Evolutionary conservation across 2,888 invertebrate genomes (phyloP), one percentile per base, ranked within the genome.

Genomic region (Phymatocera aterrima): DNA sequence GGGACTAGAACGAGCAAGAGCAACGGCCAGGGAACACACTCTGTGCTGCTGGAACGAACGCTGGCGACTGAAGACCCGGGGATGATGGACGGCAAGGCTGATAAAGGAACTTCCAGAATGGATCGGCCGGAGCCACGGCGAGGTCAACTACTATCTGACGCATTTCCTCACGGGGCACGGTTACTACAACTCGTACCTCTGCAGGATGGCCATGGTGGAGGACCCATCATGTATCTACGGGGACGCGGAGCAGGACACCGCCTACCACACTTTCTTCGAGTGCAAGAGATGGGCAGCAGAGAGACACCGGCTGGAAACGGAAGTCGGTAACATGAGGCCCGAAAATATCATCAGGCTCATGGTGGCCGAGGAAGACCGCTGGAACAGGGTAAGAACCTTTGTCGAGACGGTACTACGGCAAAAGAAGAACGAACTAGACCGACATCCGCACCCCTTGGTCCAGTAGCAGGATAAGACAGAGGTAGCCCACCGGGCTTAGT

Each of bases 151-250:
- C 40, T 78, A 79, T 54, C 31, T 80, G 1, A 80, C 79, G 3
- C 80, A 80, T 48, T 61, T 79, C 2, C 78, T 79, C 3, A 65
- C 46, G 5, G 81, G 78, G 8, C 81, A 80, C 68, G 81, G 81
- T 21, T 81, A 78, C 60, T 81, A 81, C 77, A 54, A 34, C 1
- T 15, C 10, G 15, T 82, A 80, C 68, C 77, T 80, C 3, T 28
- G 54, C 37, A 79, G 12, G 24, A 68, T 68, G 40, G 68, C 24
- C 1, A 21, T 24, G 43, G 28, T 15, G 21, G 18, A 18, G 5
- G 15, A 12, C 4, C 68, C 8, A 5, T 12, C 0, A 8, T 68
- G 68, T n/a, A 3, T 68, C 0, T 68, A 68, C 68, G n/a, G 68
- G 0, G 68, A 3, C 1, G 46, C 12, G 6, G 31, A n/a, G 0